Percentiles rank a stretch among this genome's conserved stretches.
These are phyloP conservation scores for Diarsia rubi DNA, from an alignment of 2,888 invertebrate species.

Conservation along the genomic window DNA sequence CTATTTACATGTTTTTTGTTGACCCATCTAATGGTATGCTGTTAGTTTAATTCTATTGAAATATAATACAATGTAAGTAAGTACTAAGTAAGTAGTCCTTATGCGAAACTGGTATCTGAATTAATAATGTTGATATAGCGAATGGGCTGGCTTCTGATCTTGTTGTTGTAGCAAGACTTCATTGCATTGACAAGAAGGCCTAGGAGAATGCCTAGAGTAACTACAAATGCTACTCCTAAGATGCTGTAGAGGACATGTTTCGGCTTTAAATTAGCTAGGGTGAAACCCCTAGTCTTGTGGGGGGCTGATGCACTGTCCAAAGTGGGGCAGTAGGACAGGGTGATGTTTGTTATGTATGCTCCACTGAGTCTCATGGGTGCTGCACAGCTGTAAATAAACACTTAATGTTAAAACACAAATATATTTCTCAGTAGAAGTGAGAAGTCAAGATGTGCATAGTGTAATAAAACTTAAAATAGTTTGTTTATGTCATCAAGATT, in stretches of 20 bases:
- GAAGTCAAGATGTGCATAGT: conserved; percentile 23
- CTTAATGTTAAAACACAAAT: conserved; percentile 10
- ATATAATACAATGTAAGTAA: conserved; percentile 47
- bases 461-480: conserved; percentile 54
- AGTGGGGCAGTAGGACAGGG: conserved; percentile 83
- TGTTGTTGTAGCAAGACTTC: conserved; percentile 82
- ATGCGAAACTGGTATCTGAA: conserved; percentile 82
- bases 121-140: conserved; percentile 84
- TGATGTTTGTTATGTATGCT: conserved; percentile 83
- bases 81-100: conserved; percentile 55
- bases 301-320: conserved; percentile 80
- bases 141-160: conserved; percentile 81
- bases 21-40: conserved; percentile 65
- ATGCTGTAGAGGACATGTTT: conserved; percentile 88
- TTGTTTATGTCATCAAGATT: conserved; percentile 42
- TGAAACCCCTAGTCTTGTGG: conserved; percentile 73
- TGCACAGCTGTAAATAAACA: conserved; percentile 81
- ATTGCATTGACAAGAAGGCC: conserved; percentile 83
- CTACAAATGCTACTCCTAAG: conserved; percentile 83
- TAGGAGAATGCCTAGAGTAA: conserved; percentile 82
- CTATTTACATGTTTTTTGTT: conserved; percentile 70
- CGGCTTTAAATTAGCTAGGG: conserved; percentile 80
- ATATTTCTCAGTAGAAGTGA: conserved; percentile 14
- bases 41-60: conserved; percentile 52
- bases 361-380: conserved; percentile 86